A percentile compares a stretch with the other conserved stretches of the same genome.
phyloP scores from a whole-genome alignment of 64 coral and sea anemone species.

The Pachyseris speciosa region DNA sequence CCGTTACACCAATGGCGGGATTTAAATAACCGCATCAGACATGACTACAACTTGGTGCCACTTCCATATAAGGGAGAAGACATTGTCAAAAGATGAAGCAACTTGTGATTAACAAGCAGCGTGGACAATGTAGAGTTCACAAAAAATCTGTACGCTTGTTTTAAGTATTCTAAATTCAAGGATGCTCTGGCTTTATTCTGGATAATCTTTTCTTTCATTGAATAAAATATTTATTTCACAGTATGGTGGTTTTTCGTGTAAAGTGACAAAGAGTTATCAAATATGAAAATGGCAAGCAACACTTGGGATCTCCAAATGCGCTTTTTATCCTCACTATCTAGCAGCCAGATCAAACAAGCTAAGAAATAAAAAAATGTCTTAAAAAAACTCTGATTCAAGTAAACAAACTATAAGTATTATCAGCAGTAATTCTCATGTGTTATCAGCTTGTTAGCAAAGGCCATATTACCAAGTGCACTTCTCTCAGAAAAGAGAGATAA shows the following conservation, averaged over 20 bases:
- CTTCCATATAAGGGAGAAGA: slow-evolving; percentile 18
- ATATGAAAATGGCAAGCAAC: no score
- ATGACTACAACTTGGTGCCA: slow-evolving; percentile 46
- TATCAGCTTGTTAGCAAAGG: neutral
- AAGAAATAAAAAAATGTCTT: neutral
- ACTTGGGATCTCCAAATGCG: no score
- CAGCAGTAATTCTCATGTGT: neutral
- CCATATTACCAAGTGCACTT: neutral
- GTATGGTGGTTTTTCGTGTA: no score
- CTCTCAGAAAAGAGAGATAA: neutral
- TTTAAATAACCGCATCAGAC: slow-evolving; percentile 63
- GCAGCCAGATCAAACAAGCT: no score
- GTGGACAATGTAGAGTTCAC: no score
- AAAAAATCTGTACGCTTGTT: no score
- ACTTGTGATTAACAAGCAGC: neutral
- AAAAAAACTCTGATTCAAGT: neutral
- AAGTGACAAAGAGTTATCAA: no score
- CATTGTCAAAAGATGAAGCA: slow-evolving; percentile 14
- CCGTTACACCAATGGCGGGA: slow-evolving; percentile 69
- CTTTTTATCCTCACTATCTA: no score
- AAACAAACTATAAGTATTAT: neutral
- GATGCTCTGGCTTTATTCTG: no score
- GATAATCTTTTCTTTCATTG: no score
- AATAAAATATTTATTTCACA: no score
- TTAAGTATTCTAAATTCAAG: no score